These are phyloP conservation scores for Hypomecis atomaria DNA, from an alignment of 2,888 invertebrate species.

Conservation along the genomic window DNA sequence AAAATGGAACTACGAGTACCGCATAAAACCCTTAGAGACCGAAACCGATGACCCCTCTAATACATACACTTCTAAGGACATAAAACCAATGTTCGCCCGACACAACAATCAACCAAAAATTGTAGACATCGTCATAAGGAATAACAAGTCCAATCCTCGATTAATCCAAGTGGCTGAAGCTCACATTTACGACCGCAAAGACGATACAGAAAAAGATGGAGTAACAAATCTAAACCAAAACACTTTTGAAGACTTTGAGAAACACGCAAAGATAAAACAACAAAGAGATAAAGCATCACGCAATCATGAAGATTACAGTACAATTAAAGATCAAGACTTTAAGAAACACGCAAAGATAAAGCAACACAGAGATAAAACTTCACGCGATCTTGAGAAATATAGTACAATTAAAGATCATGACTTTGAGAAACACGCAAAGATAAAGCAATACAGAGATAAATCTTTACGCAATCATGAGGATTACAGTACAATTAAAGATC, in stretches of 20 bases:
- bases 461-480: too few species aligned
- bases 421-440: too few species aligned
- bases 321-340: background rate
- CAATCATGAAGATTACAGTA: too few species aligned
- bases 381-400: too few species aligned
- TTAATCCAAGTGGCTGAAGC: conserved; percentile 12
- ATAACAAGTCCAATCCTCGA: conserved; percentile 3
- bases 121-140: conserved; percentile 23
- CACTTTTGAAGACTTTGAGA: background rate
- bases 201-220: background rate
- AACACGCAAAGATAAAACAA: too few species aligned
- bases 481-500: too few species aligned
- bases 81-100: background rate
- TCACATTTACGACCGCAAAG: background rate
- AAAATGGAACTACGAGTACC: conserved; percentile 54
- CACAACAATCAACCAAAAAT: conserved; percentile 3
- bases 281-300: too few species aligned
- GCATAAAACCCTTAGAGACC: conserved; percentile 22
- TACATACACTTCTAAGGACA: background rate
- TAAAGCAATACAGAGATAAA: too few species aligned
- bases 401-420: too few species aligned
- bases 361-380: too few species aligned
- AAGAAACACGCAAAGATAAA: too few species aligned
- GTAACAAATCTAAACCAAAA: background rate
- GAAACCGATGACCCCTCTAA: background rate